Base-by-base conservation (phyloP, 1,140 invertebrate species). In the Drosophila lacteicornis region DNA sequence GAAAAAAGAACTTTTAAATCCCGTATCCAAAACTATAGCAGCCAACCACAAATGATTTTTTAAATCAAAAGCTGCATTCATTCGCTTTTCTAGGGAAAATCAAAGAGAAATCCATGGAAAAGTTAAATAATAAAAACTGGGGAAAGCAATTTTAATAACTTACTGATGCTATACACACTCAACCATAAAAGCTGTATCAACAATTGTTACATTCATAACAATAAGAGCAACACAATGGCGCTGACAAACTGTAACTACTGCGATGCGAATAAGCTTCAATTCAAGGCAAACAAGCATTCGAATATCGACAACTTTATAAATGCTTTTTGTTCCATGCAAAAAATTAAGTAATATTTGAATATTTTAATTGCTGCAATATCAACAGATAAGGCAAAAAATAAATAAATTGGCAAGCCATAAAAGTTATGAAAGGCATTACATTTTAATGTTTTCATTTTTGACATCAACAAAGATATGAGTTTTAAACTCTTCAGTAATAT, bases 131-230 rank as follows among this genome's bases (percentile, higher is more conserved):
- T 19, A 8, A 55, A 22, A 33, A 19, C 2, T 7, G n/a, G 3
- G 4, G n/a, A 60, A 45, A 45, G 27, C 53, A 59, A 59, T 59
- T 63, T 63, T 65, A 65, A 61, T 65, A 65, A 65, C 62, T 61
- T 65, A 36, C 62, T 36, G 7, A 45, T 61, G 27, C 27, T 27
- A 27, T 38, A 7, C 62, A 61, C 40, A 60, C 43, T 22, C 11
- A 25, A 19, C 40, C 9, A 65, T 61, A 45, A 65, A 45, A 61
- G 62, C 62, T 25, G 40, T 61, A 36, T 17, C 38, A 65, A 65
- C 56, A 65, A 61, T 65, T 65, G 62, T 61, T 65, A 45, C 56
- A 65, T 33, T 40, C 27, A 61, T 33, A 65, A 65, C 57, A 60
- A 65, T 61, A 25, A 61, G 27, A 43, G 19, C 62, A 30, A 17